phyloP scores from a whole-genome alignment of 2,113 vertebrate genomes.

The Platycercus adscitus region DNA sequence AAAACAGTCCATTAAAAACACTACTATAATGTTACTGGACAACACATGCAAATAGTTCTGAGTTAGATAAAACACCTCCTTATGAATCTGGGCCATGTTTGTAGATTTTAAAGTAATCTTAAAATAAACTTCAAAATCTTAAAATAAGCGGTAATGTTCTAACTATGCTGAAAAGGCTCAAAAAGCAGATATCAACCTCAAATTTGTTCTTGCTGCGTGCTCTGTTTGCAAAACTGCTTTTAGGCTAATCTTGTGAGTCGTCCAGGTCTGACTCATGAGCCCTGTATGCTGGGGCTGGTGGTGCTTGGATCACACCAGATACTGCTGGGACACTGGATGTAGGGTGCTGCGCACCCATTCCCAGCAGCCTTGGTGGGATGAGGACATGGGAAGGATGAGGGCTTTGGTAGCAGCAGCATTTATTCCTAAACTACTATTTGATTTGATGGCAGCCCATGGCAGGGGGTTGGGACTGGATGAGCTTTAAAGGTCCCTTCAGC shows the following conservation, averaged over 20 bases:
- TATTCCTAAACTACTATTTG: background rate
- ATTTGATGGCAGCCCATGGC: background rate
- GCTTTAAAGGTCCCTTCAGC: background rate
- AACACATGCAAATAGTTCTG: background rate
- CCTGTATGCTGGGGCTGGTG: background rate
- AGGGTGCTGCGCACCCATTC: background rate
- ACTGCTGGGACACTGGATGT: no score
- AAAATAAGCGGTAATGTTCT: background rate
- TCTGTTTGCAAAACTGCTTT: background rate
- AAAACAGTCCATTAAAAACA: background rate
- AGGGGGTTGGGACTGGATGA: background rate
- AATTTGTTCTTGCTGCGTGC: background rate
- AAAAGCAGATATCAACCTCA: background rate
- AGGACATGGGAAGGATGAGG: background rate
- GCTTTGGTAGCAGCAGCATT: background rate
- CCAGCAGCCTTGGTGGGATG: background rate
- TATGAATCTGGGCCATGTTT: background rate
- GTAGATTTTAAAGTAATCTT: slow-evolving; percentile 12
- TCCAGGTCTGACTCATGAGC: background rate
- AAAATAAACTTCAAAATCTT: slow-evolving; percentile 38
- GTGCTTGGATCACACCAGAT: background rate
- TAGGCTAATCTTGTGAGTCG: background rate
- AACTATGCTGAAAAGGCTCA: slow-evolving; percentile 4
- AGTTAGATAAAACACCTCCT: background rate
- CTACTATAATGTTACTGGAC: background rate